phyloP scores from a whole-genome alignment of 2,797 vertebrate genomes.

The Bradypodion pumilum region DNA sequence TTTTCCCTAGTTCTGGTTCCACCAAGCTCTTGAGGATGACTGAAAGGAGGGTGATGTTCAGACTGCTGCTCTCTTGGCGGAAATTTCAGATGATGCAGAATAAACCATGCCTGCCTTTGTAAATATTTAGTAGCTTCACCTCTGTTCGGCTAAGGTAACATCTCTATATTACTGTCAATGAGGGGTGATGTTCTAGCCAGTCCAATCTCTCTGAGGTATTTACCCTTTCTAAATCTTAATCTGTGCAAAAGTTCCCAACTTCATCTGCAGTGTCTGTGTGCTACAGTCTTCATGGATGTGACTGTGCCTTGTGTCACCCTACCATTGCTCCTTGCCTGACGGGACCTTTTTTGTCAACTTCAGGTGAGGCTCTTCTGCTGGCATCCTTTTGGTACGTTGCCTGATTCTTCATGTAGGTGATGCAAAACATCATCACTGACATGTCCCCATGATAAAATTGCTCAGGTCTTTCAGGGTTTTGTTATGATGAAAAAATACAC shows the following conservation, averaged over 20 bases:
- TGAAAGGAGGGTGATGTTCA: not conserved
- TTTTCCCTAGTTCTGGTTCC: not conserved
- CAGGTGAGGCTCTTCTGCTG: too few species aligned
- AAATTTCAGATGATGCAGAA: not conserved
- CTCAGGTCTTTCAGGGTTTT: too few species aligned
- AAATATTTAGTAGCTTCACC: not conserved
- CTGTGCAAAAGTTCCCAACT: not conserved
- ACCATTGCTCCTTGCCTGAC: too few species aligned
- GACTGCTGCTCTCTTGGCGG: not conserved
- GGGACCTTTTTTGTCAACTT: too few species aligned
- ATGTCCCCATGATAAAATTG: too few species aligned
- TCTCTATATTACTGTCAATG: not conserved
- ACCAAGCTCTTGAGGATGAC: not conserved
- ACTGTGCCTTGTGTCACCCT: too few species aligned
- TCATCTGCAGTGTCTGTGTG: too few species aligned
- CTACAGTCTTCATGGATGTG: too few species aligned
- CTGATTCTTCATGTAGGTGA: too few species aligned
- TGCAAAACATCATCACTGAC: too few species aligned
- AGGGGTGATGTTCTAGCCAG: not conserved
- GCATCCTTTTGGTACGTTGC: too few species aligned
- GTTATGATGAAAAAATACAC: too few species aligned
- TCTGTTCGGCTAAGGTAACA: not conserved
- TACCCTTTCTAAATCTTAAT: not conserved
- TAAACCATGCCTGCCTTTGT: not conserved
- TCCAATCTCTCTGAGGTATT: not conserved